A percentile compares a stretch with the other conserved stretches of the same genome.
Conservation (phyloP, 2,113 vertebrate species). For the Chionomys nivalis region DNA sequence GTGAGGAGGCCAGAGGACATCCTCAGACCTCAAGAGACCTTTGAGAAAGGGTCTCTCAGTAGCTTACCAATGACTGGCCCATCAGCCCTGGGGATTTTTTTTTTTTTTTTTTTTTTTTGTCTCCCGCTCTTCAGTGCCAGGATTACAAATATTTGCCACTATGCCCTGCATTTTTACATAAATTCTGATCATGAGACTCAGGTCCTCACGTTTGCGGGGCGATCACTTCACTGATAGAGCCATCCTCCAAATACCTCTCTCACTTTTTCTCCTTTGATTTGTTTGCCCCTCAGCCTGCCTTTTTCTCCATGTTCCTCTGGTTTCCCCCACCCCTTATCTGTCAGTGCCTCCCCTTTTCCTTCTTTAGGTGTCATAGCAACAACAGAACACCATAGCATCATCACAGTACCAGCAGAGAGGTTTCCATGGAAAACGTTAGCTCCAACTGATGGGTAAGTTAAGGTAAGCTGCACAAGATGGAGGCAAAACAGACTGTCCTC, state of each 20-base stretch:
- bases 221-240: background rate
- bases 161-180: too few relatives aligned
- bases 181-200: background rate
- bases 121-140: background rate
- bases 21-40: background rate
- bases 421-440: background rate
- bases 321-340: rapidly evolving
- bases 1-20: background rate
- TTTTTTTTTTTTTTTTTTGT: too few relatives aligned
- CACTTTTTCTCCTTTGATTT: background rate
- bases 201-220: background rate
- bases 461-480: background rate
- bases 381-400: background rate
- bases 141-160: background rate
- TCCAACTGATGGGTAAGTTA: background rate
- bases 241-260: background rate
- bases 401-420: background rate
- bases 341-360: background rate
- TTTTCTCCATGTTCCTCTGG: background rate
- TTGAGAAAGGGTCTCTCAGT: background rate
- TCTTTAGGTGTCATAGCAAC: background rate
- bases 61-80: too few relatives aligned
- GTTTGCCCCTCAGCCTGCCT: background rate
- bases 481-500: background rate
- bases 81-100: background rate